Percentiles rank a stretch among this genome's conserved stretches.
Evolutionary conservation across 1,140 invertebrate species (phyloP).

Genomic region (Micrasema minimum): DNA sequence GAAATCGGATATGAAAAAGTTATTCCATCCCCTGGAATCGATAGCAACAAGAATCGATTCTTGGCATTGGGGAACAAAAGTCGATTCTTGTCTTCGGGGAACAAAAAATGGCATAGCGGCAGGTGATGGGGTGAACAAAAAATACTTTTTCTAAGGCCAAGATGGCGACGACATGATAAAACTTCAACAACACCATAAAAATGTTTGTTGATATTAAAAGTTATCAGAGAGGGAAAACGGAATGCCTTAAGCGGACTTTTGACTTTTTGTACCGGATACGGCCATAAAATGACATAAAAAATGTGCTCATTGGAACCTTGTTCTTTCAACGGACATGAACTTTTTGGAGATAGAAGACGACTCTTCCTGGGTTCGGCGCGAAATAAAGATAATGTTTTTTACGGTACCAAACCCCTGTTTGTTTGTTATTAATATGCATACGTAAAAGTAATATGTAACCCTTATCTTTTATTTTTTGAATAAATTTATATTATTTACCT

Average conservation of each 20-base stretch:
- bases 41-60: too few relatives aligned
- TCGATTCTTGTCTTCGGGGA: constrained; percentile 28
- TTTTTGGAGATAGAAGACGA: constrained; percentile 40
- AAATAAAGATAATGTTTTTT: constrained; percentile 39
- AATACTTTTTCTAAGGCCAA: constrained; percentile 37
- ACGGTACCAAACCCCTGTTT: too few relatives aligned
- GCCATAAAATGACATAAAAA: constrained; percentile 46
- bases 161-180: constrained; percentile 45
- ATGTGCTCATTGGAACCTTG: constrained; percentile 33
- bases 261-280: constrained; percentile 46
- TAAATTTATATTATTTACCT: too few relatives aligned
- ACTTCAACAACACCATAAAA: constrained; percentile 51
- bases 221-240: constrained; percentile 42
- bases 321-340: constrained; percentile 42
- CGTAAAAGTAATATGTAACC: too few relatives aligned
- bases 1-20: constrained; percentile 2
- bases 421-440: too few relatives aligned
- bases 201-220: constrained; percentile 52
- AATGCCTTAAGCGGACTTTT: constrained; percentile 30
- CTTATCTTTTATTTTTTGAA: too few relatives aligned
- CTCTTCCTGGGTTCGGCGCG: constrained; percentile 37
- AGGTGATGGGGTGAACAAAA: constrained; percentile 47
- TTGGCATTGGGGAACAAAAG: constrained; percentile 1
- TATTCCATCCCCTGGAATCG: constrained; percentile 9
- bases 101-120: constrained; percentile 41